A percentile compares a stretch with the other conserved stretches of the same genome.
Conservation (phyloP, 2,113 vertebrate genomes). For the Prochilodus magdalenae region DNA sequence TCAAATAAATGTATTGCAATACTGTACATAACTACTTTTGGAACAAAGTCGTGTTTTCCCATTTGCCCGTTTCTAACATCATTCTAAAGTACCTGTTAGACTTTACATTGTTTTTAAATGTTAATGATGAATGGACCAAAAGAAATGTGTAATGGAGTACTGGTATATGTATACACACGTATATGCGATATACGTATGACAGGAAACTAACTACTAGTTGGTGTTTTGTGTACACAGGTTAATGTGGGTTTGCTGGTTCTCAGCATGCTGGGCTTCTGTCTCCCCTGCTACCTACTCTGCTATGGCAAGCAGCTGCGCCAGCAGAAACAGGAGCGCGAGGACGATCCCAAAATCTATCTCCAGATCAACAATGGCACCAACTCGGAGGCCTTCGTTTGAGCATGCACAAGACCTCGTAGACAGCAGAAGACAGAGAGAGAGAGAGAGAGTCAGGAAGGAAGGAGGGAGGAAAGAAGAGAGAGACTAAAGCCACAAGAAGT, state of each 20-base stretch:
- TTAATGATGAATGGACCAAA: too few relatives aligned
- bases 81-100: too few relatives aligned
- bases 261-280: constrained; percentile 94
- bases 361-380: constrained; percentile 85
- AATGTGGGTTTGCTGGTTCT: constrained; percentile 89
- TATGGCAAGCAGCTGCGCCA: constrained; percentile 84
- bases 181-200: too few relatives aligned
- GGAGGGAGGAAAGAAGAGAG: constrained; percentile 72
- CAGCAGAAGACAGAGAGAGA: not conserved
- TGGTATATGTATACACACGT: too few relatives aligned
- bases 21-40: too few relatives aligned
- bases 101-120: too few relatives aligned
- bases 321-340: constrained; percentile 79
- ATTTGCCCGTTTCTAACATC: too few relatives aligned
- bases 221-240: constrained; percentile 75
- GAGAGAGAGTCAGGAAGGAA: constrained; percentile 50
- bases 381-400: constrained; percentile 87
- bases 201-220: too few relatives aligned
- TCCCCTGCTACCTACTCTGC: constrained; percentile 91
- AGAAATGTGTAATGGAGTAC: too few relatives aligned
- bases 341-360: constrained; percentile 90
- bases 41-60: too few relatives aligned
- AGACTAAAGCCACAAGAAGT: constrained; percentile 12
- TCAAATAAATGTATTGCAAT: too few relatives aligned
- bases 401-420: not conserved